phyloP scores from a whole-genome alignment of 2,888 invertebrate genomes.

The Chrysopilus asiliformis region DNA sequence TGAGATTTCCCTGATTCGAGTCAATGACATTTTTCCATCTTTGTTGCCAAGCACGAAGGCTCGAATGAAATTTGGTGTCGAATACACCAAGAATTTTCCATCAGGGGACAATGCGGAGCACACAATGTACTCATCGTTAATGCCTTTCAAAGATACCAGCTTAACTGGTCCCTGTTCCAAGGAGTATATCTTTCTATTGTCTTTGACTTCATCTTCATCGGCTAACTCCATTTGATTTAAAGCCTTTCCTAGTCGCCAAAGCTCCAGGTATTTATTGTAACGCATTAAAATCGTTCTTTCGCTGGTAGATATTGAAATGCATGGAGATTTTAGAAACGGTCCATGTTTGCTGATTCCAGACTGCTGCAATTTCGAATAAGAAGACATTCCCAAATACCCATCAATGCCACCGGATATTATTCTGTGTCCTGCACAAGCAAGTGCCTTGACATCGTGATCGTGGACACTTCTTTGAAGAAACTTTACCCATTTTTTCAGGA shows the following conservation, averaged over 20 bases:
- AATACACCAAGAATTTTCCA: slow-evolving; percentile 61
- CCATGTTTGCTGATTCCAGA: slow-evolving; percentile 48
- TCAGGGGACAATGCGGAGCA: slow-evolving; percentile 57
- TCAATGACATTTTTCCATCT: slow-evolving; percentile 23
- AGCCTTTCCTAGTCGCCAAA: slow-evolving; percentile 46
- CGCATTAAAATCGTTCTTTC: slow-evolving; percentile 46
- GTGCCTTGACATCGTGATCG: slow-evolving; percentile 71
- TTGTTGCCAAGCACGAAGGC: slow-evolving; percentile 36
- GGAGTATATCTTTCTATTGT: slow-evolving; percentile 13
- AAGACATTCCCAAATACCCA: slow-evolving; percentile 61
- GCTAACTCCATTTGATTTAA: slow-evolving; percentile 7
- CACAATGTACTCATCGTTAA: slow-evolving; percentile 50
- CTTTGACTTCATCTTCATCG: slow-evolving; percentile 19
- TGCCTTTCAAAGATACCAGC: slow-evolving; percentile 52
- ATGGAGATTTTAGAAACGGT: slow-evolving; percentile 50
- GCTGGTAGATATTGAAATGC: slow-evolving; percentile 40
- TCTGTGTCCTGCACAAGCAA: slow-evolving; percentile 45
- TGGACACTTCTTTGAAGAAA: slow-evolving; percentile 67
- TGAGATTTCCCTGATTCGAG: slow-evolving; percentile 30
- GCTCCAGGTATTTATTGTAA: slow-evolving; percentile 46
- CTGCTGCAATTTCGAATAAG: slow-evolving; percentile 46
- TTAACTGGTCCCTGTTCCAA: slow-evolving; percentile 45
- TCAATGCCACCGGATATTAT: slow-evolving; percentile 72
- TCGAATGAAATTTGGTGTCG: slow-evolving; percentile 51
- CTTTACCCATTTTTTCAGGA: slow-evolving; percentile 65